Evolutionary conservation across 2,888 invertebrate genomes (phyloP), one percentile per base, ranked within the genome.

Genomic region (Lucinisca nassula): DNA sequence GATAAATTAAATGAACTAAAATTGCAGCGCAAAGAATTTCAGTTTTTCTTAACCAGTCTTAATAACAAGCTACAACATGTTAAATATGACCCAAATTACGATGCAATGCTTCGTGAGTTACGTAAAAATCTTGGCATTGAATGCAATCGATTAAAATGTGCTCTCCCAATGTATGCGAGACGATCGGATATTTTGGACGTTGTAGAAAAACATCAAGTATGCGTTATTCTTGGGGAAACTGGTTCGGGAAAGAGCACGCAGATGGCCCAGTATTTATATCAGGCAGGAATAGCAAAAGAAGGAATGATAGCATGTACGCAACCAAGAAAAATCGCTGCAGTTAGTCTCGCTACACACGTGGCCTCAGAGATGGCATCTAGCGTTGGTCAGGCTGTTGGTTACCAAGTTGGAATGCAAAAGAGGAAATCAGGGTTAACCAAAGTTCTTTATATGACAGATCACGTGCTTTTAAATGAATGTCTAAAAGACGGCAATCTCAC

Each of bases 171-270:
- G 78, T 95, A 95, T 87, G 94, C 94, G n/a, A 76, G 90, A 6
- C 85, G 94, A 24, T 76, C 87, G 4, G 92, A 94, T 6, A 95
- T 96, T 17, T 58, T 95, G 0, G 83, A 92, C 0, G 78, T 87
- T 32, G 91, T 96, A 0, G 75, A 61, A 27, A 49, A 91, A 6
- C 93, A 95, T 77, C 94, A 94, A 67, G 95, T 96, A 0, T 90
- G 91, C 27, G 91, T 96, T 6, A 88, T 96, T 0, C 89, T 95
- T 24, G 96, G 95, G 4, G 96, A 96, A 82, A 96, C 96, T 3
- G 96, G 96, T 3, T 96, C 96, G 0, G 96, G 96, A 0, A 96
- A 96, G 85, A 96, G 96, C 79, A 96, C 96, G 24, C 96, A 96
- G 90, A 88, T 96, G 80, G 92, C 92, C 3, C 96, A 96, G 85